Percentiles rank a stretch among this genome's conserved stretches.
Conservation (phyloP, 1,140 invertebrate genomes). For the Drosophila malerkotliana region DNA sequence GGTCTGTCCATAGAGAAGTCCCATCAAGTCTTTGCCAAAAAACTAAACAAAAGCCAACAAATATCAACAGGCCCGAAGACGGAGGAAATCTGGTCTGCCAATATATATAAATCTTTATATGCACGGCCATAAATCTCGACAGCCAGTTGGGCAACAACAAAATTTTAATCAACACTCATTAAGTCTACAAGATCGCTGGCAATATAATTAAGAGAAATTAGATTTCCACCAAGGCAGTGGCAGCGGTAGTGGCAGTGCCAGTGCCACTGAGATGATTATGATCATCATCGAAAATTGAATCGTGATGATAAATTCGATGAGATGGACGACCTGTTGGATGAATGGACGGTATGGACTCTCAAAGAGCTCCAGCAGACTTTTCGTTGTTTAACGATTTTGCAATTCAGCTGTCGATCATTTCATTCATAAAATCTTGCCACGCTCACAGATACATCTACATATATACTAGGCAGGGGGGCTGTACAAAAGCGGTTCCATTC, state of each 20-base stretch:
- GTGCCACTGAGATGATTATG: slow-evolving; percentile 15
- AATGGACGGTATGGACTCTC: slow-evolving; percentile 37
- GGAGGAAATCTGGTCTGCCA: slow-evolving; percentile 49
- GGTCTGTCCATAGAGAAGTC: slow-evolving; percentile 53
- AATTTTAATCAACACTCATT: slow-evolving; percentile 80
- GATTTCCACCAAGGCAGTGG: slow-evolving; percentile 63
- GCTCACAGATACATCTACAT: slow-evolving; percentile 24
- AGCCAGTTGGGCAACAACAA: slow-evolving; percentile 28
- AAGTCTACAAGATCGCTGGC: slow-evolving; percentile 73
- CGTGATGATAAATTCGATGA: slow-evolving; percentile 25
- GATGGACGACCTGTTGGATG: slow-evolving; percentile 70
- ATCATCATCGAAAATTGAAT: slow-evolving; percentile 9
- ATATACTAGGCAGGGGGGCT: slow-evolving; percentile 1
- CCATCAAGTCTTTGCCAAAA: slow-evolving; percentile 42
- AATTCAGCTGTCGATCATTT: slow-evolving; percentile 83
- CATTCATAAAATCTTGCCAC: slow-evolving; percentile 78
- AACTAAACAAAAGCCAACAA: slow-evolving; percentile 15
- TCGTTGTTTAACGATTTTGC: slow-evolving; percentile 78
- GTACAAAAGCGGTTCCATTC: slow-evolving; percentile 34
- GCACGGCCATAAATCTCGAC: slow-evolving; percentile 57
- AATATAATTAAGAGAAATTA: slow-evolving; percentile 83
- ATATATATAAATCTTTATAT: slow-evolving; percentile 32
- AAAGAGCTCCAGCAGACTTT: slow-evolving; percentile 30
- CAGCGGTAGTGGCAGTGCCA: slow-evolving; percentile 33
- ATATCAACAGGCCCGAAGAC: slow-evolving; percentile 26